phyloP scores from a whole-genome alignment of 1,140 invertebrate species.

The Lepidurus couesii region DNA sequence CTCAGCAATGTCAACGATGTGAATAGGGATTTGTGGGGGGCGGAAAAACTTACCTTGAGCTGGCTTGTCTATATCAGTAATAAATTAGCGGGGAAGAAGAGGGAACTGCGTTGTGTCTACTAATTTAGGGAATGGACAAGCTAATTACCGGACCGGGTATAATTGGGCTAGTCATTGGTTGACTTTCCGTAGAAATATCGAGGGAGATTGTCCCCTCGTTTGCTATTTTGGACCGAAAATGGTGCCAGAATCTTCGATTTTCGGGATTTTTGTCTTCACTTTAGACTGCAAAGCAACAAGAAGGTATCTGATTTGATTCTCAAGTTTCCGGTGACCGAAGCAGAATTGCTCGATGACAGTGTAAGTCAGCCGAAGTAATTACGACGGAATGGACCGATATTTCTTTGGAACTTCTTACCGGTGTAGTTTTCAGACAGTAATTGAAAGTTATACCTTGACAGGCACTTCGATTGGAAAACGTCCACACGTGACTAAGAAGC shows the following conservation, averaged over 20 bases:
- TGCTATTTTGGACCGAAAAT: background rate
- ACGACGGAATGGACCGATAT: no score
- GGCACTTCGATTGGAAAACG: no score
- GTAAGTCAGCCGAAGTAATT: no score
- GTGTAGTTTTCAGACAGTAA: no score
- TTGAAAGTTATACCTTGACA: no score
- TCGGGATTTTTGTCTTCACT: background rate
- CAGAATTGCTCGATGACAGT: no score
- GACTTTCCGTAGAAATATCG: constrained; percentile 1
- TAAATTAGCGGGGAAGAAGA: background rate
- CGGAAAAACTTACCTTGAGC: constrained; percentile 1
- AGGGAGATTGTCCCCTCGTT: background rate
- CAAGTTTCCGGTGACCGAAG: no score
- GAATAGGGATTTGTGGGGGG: background rate
- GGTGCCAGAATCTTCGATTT: background rate
- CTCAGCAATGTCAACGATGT: background rate
- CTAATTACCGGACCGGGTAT: background rate
- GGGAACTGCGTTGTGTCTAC: background rate
- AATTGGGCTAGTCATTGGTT: background rate
- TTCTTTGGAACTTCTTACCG: no score
- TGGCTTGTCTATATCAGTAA: background rate
- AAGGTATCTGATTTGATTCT: background rate
- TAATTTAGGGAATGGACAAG: constrained; percentile 6
- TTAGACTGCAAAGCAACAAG: background rate
- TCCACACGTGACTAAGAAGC: no score